Percentiles rank a stretch among this genome's conserved stretches.
These are phyloP conservation scores for Drosophila rhopaloa DNA, from an alignment of 1,140 invertebrate genomes.

Conservation along the genomic window DNA sequence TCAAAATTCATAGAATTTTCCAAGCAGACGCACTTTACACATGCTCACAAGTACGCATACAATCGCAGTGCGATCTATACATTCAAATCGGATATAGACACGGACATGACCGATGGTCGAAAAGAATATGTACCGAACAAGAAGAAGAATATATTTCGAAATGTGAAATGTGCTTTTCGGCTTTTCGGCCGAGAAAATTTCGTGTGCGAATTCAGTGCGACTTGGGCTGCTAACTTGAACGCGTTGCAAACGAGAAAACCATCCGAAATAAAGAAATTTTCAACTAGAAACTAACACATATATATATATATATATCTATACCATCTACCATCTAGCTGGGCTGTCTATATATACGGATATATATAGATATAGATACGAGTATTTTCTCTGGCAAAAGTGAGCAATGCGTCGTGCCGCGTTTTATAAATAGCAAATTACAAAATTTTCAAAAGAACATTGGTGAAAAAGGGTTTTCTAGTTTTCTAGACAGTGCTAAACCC, in stretches of 20 bases:
- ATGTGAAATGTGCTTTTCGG: constrained; percentile 65
- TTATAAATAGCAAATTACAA: constrained; percentile 80
- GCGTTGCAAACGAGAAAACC: constrained; percentile 82
- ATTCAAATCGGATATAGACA: constrained; percentile 33
- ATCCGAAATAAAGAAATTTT: constrained; percentile 75
- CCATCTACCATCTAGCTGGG: constrained; percentile 64
- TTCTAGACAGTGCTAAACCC: constrained; percentile 5
- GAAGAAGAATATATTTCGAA: constrained; percentile 59
- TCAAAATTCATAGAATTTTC: constrained; percentile 81
- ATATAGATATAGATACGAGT: constrained; percentile 73
- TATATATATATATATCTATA: constrained; percentile 51
- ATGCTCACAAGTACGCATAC: constrained; percentile 28
- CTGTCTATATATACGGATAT: constrained; percentile 72
- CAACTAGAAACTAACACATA: constrained; percentile 76
- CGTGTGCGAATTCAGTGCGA: constrained; percentile 83
- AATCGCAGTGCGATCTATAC: constrained; percentile 4
- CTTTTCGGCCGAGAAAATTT: constrained; percentile 76
- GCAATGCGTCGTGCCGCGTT: constrained; percentile 73
- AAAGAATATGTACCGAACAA: constrained; percentile 43
- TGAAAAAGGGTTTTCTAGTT: constrained; percentile 58
- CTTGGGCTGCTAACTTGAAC: constrained; percentile 84
- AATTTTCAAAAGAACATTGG: constrained; percentile 63
- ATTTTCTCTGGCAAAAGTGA: constrained; percentile 79
- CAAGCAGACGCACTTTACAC: constrained; percentile 78
- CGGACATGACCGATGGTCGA: constrained; percentile 56